Conservation (phyloP, 2,888 invertebrate species). For the Acleris cristana region DNA sequence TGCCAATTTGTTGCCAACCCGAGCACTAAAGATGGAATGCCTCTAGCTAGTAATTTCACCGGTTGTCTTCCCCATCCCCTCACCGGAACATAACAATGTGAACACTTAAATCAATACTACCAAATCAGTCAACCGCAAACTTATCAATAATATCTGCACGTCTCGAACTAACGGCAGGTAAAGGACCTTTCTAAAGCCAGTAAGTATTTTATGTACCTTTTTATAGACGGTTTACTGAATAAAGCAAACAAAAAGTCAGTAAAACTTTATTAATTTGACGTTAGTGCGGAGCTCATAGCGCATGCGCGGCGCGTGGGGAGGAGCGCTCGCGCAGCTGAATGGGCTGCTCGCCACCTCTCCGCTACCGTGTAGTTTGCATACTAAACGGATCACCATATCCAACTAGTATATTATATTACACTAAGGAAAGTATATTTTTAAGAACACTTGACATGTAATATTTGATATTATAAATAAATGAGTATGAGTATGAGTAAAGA, state of each 20-base stretch:
- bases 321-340: slow-evolving; percentile 70
- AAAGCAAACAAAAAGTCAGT: slow-evolving; percentile 31
- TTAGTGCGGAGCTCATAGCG: slow-evolving; percentile 42
- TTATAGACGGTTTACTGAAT: slow-evolving; percentile 31
- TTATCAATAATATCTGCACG: slow-evolving; percentile 35
- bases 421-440: too few relatives aligned
- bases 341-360: slow-evolving; percentile 73
- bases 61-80: too few relatives aligned
- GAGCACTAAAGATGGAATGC: too few relatives aligned
- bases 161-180: slow-evolving; percentile 23
- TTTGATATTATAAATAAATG: too few relatives aligned
- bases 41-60: too few relatives aligned
- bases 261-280: slow-evolving; percentile 35
- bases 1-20: too few relatives aligned
- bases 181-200: slow-evolving; percentile 30
- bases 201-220: slow-evolving; percentile 22
- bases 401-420: slow-evolving; percentile 36
- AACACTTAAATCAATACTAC: too few relatives aligned
- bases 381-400: slow-evolving; percentile 57
- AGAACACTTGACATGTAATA: too few relatives aligned
- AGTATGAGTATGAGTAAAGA: too few relatives aligned
- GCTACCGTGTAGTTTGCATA: slow-evolving; percentile 69
- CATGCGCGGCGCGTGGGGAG: slow-evolving; percentile 54
- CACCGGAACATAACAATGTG: too few relatives aligned
- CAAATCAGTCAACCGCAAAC: slow-evolving; percentile 3